phyloP scores from a whole-genome alignment of 1,140 invertebrate genomes.

The Brachionus asplanchnoidis region DNA sequence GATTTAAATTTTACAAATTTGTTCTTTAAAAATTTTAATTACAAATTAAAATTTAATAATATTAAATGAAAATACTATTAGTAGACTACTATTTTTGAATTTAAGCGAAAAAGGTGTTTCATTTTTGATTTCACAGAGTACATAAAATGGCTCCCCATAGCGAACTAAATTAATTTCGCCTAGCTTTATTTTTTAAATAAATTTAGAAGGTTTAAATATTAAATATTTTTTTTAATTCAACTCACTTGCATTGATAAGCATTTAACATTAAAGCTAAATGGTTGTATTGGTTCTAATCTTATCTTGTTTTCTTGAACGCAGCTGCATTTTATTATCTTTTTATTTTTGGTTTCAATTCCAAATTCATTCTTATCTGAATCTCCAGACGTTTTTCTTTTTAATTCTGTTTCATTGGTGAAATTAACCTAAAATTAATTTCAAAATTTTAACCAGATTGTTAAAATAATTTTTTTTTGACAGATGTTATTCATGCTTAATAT shows the following conservation, averaged over 20 bases:
- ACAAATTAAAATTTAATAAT: background rate
- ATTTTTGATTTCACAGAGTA: constrained; percentile 10
- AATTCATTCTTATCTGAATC: background rate
- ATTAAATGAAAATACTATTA: background rate
- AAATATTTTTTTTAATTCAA: background rate
- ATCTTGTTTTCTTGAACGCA: constrained; percentile 5
- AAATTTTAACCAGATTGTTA: background rate
- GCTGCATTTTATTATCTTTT: constrained; percentile 34
- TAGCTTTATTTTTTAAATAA: background rate
- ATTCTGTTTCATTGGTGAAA: background rate
- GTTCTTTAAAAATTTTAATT: background rate
- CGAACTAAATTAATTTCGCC: background rate
- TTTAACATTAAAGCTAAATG: constrained; percentile 15
- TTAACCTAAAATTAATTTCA: background rate
- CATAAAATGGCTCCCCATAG: constrained; percentile 3
- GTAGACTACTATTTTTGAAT: background rate
- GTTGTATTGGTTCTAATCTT: constrained; percentile 6
- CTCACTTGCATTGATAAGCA: constrained; percentile 9
- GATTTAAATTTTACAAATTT: background rate
- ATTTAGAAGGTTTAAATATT: background rate
- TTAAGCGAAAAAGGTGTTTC: background rate
- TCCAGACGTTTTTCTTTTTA: background rate
- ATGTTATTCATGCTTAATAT: background rate
- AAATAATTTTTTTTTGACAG: background rate
- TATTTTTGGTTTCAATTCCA: background rate